phyloP scores from a whole-genome alignment of 2,888 invertebrate species.

The Agapetus fuscipes region DNA sequence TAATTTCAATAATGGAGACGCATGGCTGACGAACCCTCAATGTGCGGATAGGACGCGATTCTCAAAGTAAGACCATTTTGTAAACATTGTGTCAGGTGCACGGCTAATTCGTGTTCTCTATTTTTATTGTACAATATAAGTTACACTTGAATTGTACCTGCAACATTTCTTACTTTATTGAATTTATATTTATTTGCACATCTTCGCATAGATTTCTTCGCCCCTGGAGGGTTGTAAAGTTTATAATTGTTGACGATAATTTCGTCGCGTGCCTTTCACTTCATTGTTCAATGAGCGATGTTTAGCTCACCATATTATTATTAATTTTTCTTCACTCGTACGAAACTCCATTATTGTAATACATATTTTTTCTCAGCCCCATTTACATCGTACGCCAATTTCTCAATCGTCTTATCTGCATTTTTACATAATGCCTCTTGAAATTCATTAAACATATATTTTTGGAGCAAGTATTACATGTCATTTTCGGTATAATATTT shows the following conservation, averaged over 20 bases:
- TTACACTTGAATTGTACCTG: neutral
- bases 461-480: no score
- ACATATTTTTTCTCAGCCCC: neutral
- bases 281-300: conserved; percentile 1
- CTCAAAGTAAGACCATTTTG: conserved; percentile 14
- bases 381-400: conserved; percentile 13
- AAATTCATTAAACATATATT: no score
- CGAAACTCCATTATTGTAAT: no score
- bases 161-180: neutral
- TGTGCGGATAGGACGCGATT: conserved; percentile 8
- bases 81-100: conserved; percentile 19
- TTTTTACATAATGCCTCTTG: conserved; percentile 9
- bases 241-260: conserved; percentile 3
- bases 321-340: neutral
- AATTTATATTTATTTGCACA: neutral
- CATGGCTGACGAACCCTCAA: conserved; percentile 14
- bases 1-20: conserved; percentile 6
- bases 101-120: neutral
- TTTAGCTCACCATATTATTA: no score
- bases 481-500: no score
- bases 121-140: no score
- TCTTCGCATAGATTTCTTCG: neutral
- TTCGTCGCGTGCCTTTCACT: conserved; percentile 20
- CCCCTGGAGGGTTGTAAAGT: neutral
- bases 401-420: conserved; percentile 8